Conservation (phyloP, 2,113 vertebrate genomes). For the Spheniscus mendiculus region DNA sequence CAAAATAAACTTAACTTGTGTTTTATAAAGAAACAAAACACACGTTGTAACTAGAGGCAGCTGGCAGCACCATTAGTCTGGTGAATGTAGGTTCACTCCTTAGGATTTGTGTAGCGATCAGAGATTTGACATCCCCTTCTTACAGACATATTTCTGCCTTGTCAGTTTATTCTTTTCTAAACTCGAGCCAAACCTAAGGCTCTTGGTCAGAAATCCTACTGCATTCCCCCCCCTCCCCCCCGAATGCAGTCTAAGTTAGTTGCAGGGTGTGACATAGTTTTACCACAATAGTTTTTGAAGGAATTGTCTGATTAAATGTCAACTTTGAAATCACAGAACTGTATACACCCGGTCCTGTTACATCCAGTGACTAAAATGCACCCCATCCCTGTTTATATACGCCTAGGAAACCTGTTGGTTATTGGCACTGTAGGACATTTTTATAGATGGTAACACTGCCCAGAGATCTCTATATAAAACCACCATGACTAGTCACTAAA, state of each 20-base stretch:
- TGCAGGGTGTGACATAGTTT: background rate
- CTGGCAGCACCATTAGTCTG: background rate
- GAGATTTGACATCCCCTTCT: background rate
- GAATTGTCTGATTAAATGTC: background rate
- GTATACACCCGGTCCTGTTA: rapidly evolving
- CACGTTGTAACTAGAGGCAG: background rate
- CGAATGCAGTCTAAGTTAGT: background rate
- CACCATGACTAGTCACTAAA: background rate
- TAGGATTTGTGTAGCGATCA: background rate
- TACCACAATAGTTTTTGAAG: background rate
- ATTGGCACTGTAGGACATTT: background rate
- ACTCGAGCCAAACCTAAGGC: background rate
- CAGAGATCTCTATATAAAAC: background rate
- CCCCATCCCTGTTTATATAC: rapidly evolving
- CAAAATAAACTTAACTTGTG: background rate
- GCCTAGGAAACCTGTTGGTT: background rate
- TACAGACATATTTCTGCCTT: background rate
- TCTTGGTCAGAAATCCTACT: background rate
- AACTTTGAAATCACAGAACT: background rate
- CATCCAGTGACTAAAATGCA: background rate
- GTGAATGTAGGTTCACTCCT: background rate
- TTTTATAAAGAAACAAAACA: background rate
- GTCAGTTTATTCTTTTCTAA: background rate
- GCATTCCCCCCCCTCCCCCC: rapidly evolving
- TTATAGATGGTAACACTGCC: background rate